A percentile compares a stretch with the other conserved stretches of the same genome.
Evolutionary conservation across 1,140 invertebrate species (phyloP).

Genomic region (Macrocentrus cingulum): DNA sequence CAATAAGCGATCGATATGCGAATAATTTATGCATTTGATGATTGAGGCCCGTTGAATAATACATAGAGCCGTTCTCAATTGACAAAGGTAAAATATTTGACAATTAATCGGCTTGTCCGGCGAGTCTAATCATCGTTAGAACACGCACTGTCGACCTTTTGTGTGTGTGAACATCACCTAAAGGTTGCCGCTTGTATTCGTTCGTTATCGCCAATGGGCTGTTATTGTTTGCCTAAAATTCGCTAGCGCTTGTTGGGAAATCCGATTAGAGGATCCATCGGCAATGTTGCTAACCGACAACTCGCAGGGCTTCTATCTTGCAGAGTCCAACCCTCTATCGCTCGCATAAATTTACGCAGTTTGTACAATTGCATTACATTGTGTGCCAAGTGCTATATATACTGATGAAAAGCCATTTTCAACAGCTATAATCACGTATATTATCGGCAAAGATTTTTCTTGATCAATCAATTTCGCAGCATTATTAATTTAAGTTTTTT

Average conservation of each 20-base stretch:
- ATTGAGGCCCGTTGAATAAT: not conserved
- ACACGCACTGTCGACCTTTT: not conserved
- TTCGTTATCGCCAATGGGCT: constrained; percentile 15
- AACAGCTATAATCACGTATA: no score
- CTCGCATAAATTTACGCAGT: no score
- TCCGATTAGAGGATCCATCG: constrained; percentile 13
- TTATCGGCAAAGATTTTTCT: no score
- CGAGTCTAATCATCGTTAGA: constrained; percentile 7
- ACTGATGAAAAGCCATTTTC: no score
- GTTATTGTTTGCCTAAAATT: constrained; percentile 12
- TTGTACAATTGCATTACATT: no score
- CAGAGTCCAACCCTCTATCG: no score
- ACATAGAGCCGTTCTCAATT: not conserved
- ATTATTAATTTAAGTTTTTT: no score
- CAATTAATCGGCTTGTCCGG: constrained; percentile 9
- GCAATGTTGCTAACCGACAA: not conserved
- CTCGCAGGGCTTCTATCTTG: no score
- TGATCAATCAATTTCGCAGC: no score
- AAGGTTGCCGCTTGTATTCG: no score
- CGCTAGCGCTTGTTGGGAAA: not conserved
- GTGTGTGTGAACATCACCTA: not conserved
- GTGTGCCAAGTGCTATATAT: no score
- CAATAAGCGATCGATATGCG: no score
- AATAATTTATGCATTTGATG: not conserved
- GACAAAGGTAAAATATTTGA: constrained; percentile 3